Percentiles rank a stretch among this genome's conserved stretches.
Evolutionary conservation across 2,888 invertebrate species (phyloP).

Genomic region (Pardosa pseudoannulata): DNA sequence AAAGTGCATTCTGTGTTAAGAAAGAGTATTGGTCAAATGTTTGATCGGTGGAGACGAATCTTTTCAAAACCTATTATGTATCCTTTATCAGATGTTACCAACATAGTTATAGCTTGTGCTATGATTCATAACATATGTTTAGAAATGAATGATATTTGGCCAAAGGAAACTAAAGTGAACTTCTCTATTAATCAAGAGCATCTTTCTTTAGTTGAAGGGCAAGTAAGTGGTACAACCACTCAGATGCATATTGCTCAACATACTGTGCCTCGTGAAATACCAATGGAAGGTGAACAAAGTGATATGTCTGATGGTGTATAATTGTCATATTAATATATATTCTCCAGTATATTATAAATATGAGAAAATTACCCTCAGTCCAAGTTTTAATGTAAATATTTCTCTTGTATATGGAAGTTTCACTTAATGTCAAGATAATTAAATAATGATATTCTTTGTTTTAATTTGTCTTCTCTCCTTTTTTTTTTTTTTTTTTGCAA

Average conservation of each 20-base stretch:
- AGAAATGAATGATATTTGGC: constrained; percentile 3
- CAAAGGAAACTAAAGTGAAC: not conserved
- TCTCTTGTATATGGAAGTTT: too few species aligned
- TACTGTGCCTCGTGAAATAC: not conserved
- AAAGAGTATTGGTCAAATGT: constrained; percentile 17
- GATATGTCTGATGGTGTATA: too few species aligned
- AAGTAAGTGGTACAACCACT: not conserved
- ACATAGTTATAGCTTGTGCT: not conserved
- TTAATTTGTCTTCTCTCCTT: too few species aligned
- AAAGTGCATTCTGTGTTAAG: not conserved
- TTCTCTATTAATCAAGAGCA: not conserved
- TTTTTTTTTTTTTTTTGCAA: too few species aligned
- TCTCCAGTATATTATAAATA: too few species aligned
- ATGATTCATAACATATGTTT: constrained; percentile 12
- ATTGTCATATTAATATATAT: too few species aligned
- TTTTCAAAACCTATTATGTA: constrained; percentile 20
- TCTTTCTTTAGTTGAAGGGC: not conserved
- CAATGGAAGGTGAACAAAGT: not conserved
- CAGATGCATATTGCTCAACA: not conserved
- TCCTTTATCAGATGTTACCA: not conserved
- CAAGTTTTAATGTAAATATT: too few species aligned
- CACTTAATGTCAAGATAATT: too few species aligned
- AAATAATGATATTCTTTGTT: too few species aligned
- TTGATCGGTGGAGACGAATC: constrained; percentile 3
- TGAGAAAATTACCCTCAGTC: too few species aligned